These are phyloP conservation scores for Ochotona curzoniae DNA, from an alignment of 2,113 vertebrate species.

Conservation along the genomic window DNA sequence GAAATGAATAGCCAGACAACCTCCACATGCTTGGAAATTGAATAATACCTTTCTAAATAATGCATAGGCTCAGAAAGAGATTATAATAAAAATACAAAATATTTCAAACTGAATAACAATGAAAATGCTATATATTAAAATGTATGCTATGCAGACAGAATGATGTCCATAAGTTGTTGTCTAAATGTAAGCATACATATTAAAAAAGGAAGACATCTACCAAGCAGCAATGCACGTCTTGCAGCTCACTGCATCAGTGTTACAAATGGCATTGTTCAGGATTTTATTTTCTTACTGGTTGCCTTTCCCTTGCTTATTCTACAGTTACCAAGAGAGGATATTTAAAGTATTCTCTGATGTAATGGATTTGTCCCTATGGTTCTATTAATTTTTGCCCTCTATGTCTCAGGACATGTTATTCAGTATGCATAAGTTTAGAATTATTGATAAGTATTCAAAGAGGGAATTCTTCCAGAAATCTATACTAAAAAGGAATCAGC, in stretches of 20 bases:
- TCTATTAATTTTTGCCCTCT: background rate
- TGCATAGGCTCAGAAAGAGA: background rate
- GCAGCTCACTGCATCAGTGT: background rate
- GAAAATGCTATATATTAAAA: background rate
- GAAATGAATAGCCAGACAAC: background rate
- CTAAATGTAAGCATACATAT: background rate
- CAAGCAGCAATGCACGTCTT: background rate
- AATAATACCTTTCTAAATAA: constrained; percentile 18
- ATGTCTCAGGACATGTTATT: background rate
- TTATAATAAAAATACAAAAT: background rate
- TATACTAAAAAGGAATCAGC: too few species aligned
- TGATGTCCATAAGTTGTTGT: background rate
- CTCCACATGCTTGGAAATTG: background rate
- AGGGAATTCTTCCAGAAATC: background rate
- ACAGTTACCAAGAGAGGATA: background rate
- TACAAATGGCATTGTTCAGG: background rate
- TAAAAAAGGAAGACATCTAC: background rate
- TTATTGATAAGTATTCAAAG: background rate
- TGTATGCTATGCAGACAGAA: background rate
- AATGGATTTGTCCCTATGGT: background rate
- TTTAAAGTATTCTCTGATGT: background rate
- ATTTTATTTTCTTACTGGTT: background rate
- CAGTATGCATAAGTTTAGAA: background rate
- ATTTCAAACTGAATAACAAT: background rate
- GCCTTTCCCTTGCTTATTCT: background rate